A percentile compares a stretch with the other conserved stretches of the same genome.
These are phyloP conservation scores for Vanessa cardui DNA, from an alignment of 2,888 invertebrate species.

Conservation along the genomic window DNA sequence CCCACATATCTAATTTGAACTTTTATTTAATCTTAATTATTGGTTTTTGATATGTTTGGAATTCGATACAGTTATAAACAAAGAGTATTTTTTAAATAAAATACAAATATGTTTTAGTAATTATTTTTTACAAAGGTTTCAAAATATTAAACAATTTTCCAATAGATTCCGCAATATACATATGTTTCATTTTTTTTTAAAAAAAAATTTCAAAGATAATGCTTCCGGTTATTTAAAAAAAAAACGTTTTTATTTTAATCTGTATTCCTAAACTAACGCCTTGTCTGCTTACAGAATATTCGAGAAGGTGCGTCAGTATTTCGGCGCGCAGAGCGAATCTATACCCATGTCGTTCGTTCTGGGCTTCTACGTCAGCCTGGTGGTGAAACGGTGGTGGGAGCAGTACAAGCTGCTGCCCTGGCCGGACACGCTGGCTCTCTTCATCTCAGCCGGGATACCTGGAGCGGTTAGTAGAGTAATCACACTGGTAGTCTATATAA, in stretches of 20 bases:
- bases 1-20: too few relatives aligned
- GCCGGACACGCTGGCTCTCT: conserved; percentile 96
- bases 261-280: neutral
- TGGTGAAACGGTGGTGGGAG: conserved; percentile 97
- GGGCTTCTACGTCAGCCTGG: conserved; percentile 96
- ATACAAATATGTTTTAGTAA: too few relatives aligned
- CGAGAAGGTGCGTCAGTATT: conserved; percentile 92
- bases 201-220: too few relatives aligned
- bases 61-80: too few relatives aligned
- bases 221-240: too few relatives aligned
- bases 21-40: too few relatives aligned
- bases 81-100: too few relatives aligned
- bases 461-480: conserved; percentile 90
- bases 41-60: too few relatives aligned
- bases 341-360: conserved; percentile 98
- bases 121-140: too few relatives aligned
- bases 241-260: neutral
- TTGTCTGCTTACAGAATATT: conserved; percentile 88
- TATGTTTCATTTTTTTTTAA: too few relatives aligned
- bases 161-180: too few relatives aligned
- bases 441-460: conserved; percentile 95
- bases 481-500: conserved; percentile 32
- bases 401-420: conserved; percentile 96
- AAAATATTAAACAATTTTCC: too few relatives aligned
- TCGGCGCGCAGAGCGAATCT: conserved; percentile 93